Conservation (phyloP, 35 echinoderm and acorn worm genomes). For the Nesometra sesokonis region DNA sequence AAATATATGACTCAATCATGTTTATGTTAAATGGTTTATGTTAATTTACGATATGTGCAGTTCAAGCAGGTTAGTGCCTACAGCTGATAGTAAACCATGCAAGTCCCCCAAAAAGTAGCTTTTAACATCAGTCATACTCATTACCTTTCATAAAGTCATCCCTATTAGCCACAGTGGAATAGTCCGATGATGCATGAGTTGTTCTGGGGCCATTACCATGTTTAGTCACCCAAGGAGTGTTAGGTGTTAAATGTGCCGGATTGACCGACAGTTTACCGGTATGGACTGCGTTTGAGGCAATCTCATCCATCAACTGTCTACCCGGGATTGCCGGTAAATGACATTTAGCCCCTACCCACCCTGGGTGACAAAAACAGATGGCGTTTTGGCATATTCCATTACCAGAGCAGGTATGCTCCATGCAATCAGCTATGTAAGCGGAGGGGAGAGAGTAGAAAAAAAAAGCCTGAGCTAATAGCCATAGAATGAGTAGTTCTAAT, state of each 20-base stretch:
- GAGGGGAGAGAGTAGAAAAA: slow-evolving; percentile 7
- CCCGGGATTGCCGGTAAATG: background rate
- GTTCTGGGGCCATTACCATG: background rate
- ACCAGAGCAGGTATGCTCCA: slow-evolving; percentile 11
- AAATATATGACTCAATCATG: too few species aligned
- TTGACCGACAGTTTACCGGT: background rate
- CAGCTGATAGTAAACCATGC: background rate
- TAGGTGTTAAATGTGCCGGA: background rate
- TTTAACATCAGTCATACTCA: background rate
- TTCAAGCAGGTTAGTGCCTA: background rate
- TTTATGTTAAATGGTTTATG: too few species aligned
- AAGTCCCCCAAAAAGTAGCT: background rate
- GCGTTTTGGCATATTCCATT: slow-evolving; percentile 21
- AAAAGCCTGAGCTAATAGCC: background rate
- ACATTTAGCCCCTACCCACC: background rate
- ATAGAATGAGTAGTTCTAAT: background rate
- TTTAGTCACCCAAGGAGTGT: background rate
- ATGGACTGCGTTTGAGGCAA: background rate
- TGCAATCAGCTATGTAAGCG: slow-evolving; percentile 6
- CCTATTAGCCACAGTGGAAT: background rate
- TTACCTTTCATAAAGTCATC: background rate
- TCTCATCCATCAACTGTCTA: background rate
- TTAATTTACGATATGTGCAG: background rate
- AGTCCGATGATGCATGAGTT: background rate
- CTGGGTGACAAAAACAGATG: slow-evolving; percentile 9